These are phyloP conservation scores for Rhineura floridana DNA, from an alignment of 2,113 vertebrate species.

Conservation along the genomic window DNA sequence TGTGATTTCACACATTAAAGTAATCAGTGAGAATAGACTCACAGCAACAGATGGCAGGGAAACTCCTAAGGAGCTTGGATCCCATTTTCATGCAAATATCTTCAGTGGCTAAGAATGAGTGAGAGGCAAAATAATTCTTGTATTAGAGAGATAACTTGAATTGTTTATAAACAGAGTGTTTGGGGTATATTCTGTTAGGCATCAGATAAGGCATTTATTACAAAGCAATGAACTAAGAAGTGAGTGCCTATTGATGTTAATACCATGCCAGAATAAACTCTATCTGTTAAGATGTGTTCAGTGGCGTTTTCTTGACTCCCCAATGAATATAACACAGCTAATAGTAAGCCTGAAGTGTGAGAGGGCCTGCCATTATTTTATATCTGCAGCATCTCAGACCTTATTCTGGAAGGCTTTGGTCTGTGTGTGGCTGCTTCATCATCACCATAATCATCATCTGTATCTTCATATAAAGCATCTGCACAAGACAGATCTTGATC, in stretches of 20 bases:
- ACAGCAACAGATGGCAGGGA: slow-evolving; percentile 61
- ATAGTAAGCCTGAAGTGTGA: background rate
- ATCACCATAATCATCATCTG: background rate
- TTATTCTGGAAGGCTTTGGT: background rate
- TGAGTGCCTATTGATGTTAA: slow-evolving; percentile 35
- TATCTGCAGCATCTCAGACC: slow-evolving; percentile 10
- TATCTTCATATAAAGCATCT: background rate
- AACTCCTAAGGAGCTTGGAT: slow-evolving; percentile 52
- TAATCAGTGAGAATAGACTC: slow-evolving; percentile 39
- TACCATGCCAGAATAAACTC: slow-evolving; percentile 49
- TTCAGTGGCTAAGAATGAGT: slow-evolving; percentile 62
- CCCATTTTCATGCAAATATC: slow-evolving; percentile 71
- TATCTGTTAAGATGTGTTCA: slow-evolving; percentile 5
- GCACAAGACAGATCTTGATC: background rate
- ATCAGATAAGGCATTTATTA: slow-evolving; percentile 56
- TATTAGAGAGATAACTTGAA: slow-evolving; percentile 55
- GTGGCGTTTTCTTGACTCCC: slow-evolving; percentile 21
- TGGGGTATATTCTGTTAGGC: slow-evolving; percentile 45
- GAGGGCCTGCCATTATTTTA: fast-evolving
- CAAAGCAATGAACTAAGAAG: slow-evolving; percentile 37
- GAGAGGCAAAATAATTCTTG: slow-evolving; percentile 17
- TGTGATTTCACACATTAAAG: slow-evolving; percentile 48
- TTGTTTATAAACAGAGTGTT: slow-evolving; percentile 55
- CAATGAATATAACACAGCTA: background rate
- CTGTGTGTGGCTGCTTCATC: background rate